Evolutionary conservation across 2,888 invertebrate genomes (phyloP).

Genomic region (Neria commutata): DNA sequence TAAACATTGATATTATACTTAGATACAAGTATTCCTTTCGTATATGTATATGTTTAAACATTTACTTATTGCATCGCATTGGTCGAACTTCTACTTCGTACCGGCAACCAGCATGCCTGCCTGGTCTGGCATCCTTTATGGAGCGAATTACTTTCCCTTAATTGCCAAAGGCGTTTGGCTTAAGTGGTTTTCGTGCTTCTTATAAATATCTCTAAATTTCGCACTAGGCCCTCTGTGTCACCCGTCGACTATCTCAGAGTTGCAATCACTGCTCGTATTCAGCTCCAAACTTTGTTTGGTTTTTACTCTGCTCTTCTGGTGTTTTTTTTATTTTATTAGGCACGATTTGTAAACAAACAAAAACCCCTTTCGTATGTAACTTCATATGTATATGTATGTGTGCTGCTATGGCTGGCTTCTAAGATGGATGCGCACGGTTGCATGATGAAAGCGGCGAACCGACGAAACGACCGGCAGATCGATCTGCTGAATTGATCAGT

Average conservation of each 20-base stretch:
- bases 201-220: slow-evolving; percentile 61
- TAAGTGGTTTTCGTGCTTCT: slow-evolving; percentile 62
- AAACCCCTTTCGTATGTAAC: slow-evolving; percentile 10
- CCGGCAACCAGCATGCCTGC: too few species aligned
- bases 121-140: slow-evolving; percentile 44
- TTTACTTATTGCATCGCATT: too few species aligned
- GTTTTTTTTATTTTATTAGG: slow-evolving; percentile 47
- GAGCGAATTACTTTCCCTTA: slow-evolving; percentile 51
- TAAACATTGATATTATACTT: too few species aligned
- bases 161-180: slow-evolving; percentile 61
- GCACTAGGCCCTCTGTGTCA: slow-evolving; percentile 28
- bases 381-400: not conserved
- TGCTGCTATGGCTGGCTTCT: not conserved
- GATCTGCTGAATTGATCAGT: slow-evolving; percentile 56
- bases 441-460: too few species aligned
- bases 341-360: slow-evolving; percentile 54
- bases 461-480: too few species aligned
- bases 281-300: not conserved
- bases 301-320: not conserved
- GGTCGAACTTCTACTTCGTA: too few species aligned
- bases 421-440: slow-evolving; percentile 48
- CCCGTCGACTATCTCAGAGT: slow-evolving; percentile 49
- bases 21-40: too few species aligned
- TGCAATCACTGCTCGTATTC: slow-evolving; percentile 50
- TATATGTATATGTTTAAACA: too few species aligned